Base-by-base conservation (phyloP, 2,888 invertebrate genomes). In the Erpobdella octoculata region DNA sequence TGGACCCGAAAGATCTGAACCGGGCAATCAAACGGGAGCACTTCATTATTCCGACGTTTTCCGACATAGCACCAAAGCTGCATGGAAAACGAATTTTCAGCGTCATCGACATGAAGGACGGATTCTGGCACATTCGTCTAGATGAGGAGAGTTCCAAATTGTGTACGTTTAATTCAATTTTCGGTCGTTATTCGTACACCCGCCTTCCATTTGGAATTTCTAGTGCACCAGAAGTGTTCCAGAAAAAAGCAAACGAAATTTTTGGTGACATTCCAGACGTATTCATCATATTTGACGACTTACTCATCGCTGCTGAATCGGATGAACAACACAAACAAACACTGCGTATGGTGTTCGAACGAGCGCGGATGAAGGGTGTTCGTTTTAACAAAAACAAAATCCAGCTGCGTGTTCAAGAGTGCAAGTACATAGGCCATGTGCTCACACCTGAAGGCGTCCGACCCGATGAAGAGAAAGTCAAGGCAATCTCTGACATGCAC, bases 401-500 rank as follows among this genome's bases (percentile, higher is more conserved):
- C 33, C 71, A 64, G 25, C 31, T 74, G 25, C 31, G 38, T 58
- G 72, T 73, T 18, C 64, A 67, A n/a, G 59, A 66, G 28, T 74
- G 75, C n/a, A 73, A 72, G n/a, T 76, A 72, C 61, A 46, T 76
- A 36, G 76, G 77, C 21, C 72, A 72, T 58, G 46, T 71, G 15
- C 28, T 77, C 9, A 69, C 74, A 38, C 41, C 72, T 15, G 65
- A 74, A 25, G 77, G 77, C n/a, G 25, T 74, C 2, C 62, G 71
- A 31, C 72, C 74, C 25, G 73, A 75, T 64, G 67, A 36, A 33
- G 68, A 70, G 9, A 76, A 76, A 67, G 46, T 78, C 3, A 48
- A 74, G 28, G 76, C 76, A 8, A 78, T 77, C 25, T 36, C 25
- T 0, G 71, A 75, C 8, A 78, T 76, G 77, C 74, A 75, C 18